Evolutionary conservation across 2,888 invertebrate genomes (phyloP).

Genomic region (Acrobasis suavella): DNA sequence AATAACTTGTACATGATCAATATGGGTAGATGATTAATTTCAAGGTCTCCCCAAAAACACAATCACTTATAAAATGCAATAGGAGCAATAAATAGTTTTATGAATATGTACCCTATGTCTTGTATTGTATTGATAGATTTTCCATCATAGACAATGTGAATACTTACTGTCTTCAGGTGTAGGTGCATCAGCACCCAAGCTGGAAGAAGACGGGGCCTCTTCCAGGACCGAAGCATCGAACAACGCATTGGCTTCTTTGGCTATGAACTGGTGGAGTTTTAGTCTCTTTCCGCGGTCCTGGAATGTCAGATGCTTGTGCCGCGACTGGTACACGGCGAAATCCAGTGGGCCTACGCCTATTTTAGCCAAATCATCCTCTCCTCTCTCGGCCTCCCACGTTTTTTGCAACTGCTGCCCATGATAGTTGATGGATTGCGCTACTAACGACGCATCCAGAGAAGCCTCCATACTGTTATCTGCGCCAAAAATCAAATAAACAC

Average conservation of each 20-base stretch:
- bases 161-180: conserved; percentile 82
- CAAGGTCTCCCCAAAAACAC: too few relatives aligned
- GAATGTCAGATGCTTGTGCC: conserved; percentile 91
- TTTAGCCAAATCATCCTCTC: conserved; percentile 87
- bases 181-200: conserved; percentile 75
- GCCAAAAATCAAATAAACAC: conserved; percentile 3
- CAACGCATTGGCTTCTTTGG: conserved; percentile 90
- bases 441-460: conserved; percentile 75
- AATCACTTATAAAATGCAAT: too few relatives aligned
- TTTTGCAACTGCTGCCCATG: conserved; percentile 94
- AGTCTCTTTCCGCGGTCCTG: conserved; percentile 92
- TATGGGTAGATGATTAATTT: too few relatives aligned
- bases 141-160: neutral
- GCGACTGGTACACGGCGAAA: conserved; percentile 89
- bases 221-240: conserved; percentile 83
- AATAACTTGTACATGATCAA: too few relatives aligned
- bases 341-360: conserved; percentile 84
- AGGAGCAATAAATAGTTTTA: too few relatives aligned
- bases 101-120: too few relatives aligned
- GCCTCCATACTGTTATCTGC: conserved; percentile 57
- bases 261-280: conserved; percentile 93
- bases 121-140: too few relatives aligned
- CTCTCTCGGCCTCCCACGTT: conserved; percentile 93
- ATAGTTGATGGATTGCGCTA: conserved; percentile 89
- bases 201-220: conserved; percentile 74